A percentile compares a stretch with the other conserved stretches of the same genome.
Evolutionary conservation across 2,797 vertebrate genomes (phyloP).

Genomic region (Peromyscus eremicus): DNA sequence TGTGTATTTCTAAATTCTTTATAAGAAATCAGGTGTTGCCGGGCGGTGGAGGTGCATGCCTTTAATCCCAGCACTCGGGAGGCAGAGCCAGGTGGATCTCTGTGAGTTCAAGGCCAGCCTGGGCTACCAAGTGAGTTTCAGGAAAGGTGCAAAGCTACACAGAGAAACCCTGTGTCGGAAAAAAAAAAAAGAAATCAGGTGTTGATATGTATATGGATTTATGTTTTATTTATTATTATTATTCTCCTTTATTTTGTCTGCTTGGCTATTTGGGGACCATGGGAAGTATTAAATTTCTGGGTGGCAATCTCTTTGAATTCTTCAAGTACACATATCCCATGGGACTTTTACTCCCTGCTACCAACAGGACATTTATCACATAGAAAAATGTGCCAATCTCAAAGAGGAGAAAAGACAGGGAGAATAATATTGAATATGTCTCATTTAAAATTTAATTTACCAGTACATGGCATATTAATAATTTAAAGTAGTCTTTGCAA

Average conservation of each 20-base stretch:
- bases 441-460: slow-evolving; percentile 49
- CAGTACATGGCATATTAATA: neutral
- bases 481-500: slow-evolving; percentile 66
- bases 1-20: neutral
- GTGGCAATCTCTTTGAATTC: slow-evolving; percentile 45
- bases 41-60: no score
- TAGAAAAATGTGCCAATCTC: slow-evolving; percentile 45
- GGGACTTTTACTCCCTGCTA: neutral
- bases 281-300: slow-evolving; percentile 49
- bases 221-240: neutral
- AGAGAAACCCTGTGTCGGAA: no score
- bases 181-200: neutral
- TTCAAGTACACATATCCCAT: slow-evolving; percentile 8
- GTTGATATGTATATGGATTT: neutral
- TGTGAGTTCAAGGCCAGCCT: no score
- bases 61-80: no score
- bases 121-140: no score
- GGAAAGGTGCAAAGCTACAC: no score
- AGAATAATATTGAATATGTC: slow-evolving; percentile 61
- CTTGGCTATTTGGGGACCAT: neutral
- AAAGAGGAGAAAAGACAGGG: slow-evolving; percentile 50
- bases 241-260: neutral
- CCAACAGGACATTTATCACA: neutral
- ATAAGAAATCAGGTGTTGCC: neutral
- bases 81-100: no score